Evolutionary conservation across 1,140 invertebrate genomes (phyloP).

Genomic region (Pinna nobilis): DNA sequence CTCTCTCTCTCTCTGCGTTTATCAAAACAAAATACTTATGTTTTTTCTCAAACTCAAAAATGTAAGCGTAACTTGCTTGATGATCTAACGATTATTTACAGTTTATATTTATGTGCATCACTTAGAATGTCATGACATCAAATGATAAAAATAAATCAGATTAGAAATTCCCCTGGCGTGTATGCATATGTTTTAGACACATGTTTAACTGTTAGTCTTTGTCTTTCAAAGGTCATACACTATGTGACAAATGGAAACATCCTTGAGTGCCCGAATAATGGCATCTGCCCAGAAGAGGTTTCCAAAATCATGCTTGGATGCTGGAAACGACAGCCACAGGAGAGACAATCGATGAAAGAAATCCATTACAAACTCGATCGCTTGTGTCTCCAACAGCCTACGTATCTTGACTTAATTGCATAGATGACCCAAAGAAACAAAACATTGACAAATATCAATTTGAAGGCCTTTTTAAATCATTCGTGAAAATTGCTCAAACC

Average conservation of each 20-base stretch:
- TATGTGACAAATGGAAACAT: constrained; percentile 69
- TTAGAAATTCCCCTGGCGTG: too few relatives aligned
- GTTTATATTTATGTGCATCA: too few relatives aligned
- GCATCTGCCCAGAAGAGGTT: constrained; percentile 71
- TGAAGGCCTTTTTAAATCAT: too few relatives aligned
- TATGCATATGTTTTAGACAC: too few relatives aligned
- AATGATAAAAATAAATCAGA: too few relatives aligned
- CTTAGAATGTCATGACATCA: too few relatives aligned
- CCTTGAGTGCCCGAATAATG: constrained; percentile 59
- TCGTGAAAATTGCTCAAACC: too few relatives aligned
- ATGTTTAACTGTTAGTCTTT: neutral
- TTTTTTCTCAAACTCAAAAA: too few relatives aligned
- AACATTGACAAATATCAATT: too few relatives aligned
- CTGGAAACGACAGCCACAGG: constrained; percentile 72
- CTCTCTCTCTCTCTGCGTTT: neutral
- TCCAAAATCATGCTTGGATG: constrained; percentile 74
- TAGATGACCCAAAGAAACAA: constrained; percentile 12
- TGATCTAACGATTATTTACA: too few relatives aligned
- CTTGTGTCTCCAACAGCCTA: constrained; percentile 49
- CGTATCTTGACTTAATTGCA: constrained; percentile 54
- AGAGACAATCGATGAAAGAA: constrained; percentile 71
- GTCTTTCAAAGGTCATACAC: constrained; percentile 71
- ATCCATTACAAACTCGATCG: constrained; percentile 63
- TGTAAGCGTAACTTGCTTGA: too few relatives aligned
- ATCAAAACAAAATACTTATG: neutral